Percentiles rank a stretch among this genome's conserved stretches.
phyloP scores from a whole-genome alignment of 2,888 invertebrate species.

The Beris morrisii region DNA sequence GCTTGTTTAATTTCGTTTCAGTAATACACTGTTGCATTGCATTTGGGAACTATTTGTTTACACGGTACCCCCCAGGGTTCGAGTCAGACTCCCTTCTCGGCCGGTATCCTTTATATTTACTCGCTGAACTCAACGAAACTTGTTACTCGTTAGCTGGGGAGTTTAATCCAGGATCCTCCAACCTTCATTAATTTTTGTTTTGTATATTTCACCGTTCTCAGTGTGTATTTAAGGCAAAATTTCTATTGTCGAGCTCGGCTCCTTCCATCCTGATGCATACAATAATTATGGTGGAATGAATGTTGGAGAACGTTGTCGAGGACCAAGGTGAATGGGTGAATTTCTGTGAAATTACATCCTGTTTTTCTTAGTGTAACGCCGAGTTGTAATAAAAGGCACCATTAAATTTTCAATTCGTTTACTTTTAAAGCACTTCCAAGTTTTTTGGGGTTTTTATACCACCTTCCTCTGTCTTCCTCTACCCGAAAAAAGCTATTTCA shows the following conservation, averaged over 20 bases:
- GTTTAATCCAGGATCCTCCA: conserved; percentile 1
- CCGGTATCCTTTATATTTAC: not conserved
- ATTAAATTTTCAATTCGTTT: conserved; percentile 25
- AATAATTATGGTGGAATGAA: conserved; percentile 2
- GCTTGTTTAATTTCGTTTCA: conserved; percentile 18
- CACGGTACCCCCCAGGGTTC: conserved; percentile 9
- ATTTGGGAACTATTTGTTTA: conserved; percentile 25
- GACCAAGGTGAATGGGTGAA: not conserved
- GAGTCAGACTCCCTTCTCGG: not conserved
- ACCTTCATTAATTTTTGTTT: conserved; percentile 26
- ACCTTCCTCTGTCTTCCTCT: no score
- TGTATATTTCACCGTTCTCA: conserved; percentile 6
- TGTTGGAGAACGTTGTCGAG: not conserved
- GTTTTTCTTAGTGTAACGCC: conserved; percentile 12
- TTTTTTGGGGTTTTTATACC: no score
- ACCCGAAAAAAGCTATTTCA: no score
- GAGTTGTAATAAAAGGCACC: conserved; percentile 11
- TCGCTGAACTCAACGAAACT: not conserved
- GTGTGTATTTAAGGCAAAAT: not conserved
- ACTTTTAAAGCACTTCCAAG: conserved; percentile 14
- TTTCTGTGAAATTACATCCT: conserved; percentile 22
- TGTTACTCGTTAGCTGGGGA: conserved; percentile 13
- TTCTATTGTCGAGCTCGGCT: conserved; percentile 7
- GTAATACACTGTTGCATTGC: conserved; percentile 8
- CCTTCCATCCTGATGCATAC: conserved; percentile 4